phyloP scores from a whole-genome alignment of 2,888 invertebrate species.

The Lapara coniferarum region DNA sequence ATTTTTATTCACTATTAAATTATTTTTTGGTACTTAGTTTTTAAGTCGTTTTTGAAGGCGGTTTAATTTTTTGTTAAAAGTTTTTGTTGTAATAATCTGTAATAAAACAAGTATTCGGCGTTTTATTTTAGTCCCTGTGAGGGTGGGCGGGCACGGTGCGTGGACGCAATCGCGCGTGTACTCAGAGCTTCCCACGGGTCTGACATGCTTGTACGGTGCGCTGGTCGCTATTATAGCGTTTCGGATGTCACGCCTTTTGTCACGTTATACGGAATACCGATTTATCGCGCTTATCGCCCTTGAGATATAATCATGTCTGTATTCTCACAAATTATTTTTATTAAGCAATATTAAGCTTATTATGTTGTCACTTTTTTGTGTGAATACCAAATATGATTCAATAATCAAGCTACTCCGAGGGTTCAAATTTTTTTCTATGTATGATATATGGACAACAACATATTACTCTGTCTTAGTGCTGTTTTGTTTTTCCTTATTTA shows the following conservation, averaged over 20 bases:
- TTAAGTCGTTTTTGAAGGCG: too few species aligned
- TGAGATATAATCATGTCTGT: background rate
- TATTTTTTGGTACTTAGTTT: too few species aligned
- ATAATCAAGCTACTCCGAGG: too few species aligned
- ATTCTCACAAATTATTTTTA: background rate
- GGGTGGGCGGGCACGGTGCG: constrained; percentile 58
- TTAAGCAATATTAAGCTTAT: background rate
- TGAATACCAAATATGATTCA: too few species aligned
- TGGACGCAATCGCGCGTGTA: constrained; percentile 56
- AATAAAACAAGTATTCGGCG: background rate
- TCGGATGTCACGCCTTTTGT: constrained; percentile 67
- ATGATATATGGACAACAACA: too few species aligned
- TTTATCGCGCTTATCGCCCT: constrained; percentile 23
- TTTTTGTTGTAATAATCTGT: background rate
- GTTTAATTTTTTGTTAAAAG: too few species aligned
- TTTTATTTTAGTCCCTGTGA: constrained; percentile 50
- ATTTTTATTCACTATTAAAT: too few species aligned
- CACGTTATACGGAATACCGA: constrained; percentile 29
- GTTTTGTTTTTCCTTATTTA: too few species aligned
- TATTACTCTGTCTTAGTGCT: too few species aligned
- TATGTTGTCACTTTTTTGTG: background rate
- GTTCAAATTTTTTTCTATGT: too few species aligned
- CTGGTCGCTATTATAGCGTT: constrained; percentile 55
- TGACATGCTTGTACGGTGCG: constrained; percentile 47
- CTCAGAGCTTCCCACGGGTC: constrained; percentile 56